Conservation (phyloP, 2,113 vertebrate genomes). For the Scalopus aquaticus region DNA sequence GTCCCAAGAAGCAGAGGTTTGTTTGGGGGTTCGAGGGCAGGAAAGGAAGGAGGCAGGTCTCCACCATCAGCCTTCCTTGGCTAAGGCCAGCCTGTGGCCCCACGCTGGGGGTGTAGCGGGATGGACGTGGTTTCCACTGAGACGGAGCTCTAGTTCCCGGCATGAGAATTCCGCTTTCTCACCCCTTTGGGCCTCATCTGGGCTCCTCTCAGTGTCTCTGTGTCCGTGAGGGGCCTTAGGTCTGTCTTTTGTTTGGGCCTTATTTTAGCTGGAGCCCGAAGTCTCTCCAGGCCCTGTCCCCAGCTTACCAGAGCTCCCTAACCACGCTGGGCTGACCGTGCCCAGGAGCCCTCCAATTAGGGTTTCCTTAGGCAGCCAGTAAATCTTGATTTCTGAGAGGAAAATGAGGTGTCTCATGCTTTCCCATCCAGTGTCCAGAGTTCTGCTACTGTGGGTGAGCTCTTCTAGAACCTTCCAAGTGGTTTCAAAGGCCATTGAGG, state of each 20-base stretch:
- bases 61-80: not conserved
- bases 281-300: not conserved
- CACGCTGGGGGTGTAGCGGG: not conserved
- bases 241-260: not conserved
- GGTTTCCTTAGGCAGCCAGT: conserved; percentile 43
- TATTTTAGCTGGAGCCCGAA: not conserved
- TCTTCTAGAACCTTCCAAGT: conserved; percentile 34
- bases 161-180: not conserved
- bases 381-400: conserved; percentile 54
- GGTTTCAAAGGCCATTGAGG: not conserved
- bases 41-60: not conserved
- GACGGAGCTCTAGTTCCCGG: not conserved
- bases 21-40: not conserved
- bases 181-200: not conserved
- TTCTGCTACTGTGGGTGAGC: not conserved
- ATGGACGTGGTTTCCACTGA: not conserved
- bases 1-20: not conserved
- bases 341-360: not conserved
- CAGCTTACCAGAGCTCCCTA: not conserved
- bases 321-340: not conserved
- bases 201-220: not conserved
- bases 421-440: not conserved
- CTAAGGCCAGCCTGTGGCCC: not conserved
- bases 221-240: not conserved
- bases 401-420: conserved; percentile 31